Conservation (phyloP, 92 coral and sea anemone genomes). For the Metridium senile region DNA sequence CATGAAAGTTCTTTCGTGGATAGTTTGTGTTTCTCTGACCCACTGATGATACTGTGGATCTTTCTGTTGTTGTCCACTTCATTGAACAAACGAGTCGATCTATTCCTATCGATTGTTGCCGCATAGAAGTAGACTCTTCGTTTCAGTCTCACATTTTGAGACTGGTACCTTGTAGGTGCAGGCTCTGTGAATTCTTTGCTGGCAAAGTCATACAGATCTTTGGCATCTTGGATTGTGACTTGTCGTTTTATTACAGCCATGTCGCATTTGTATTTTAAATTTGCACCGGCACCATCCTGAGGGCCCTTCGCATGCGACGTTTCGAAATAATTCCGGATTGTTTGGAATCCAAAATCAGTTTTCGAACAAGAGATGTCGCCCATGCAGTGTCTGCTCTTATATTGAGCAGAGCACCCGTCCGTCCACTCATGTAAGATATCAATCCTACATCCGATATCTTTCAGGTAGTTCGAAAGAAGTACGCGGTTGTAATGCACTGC, state of each 20-base stretch:
- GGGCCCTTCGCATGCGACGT: slow-evolving; percentile 66
- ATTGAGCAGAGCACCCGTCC: slow-evolving; percentile 60
- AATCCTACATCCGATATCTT: slow-evolving; percentile 18
- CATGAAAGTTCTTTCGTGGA: slow-evolving; percentile 17
- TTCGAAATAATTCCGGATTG: slow-evolving; percentile 46
- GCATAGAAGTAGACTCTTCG: slow-evolving; percentile 44
- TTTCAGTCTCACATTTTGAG: slow-evolving; percentile 30
- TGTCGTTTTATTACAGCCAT: background rate
- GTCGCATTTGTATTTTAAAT: background rate
- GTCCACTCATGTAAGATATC: slow-evolving; percentile 58
- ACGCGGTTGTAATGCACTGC: slow-evolving; percentile 32
- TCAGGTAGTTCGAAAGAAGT: slow-evolving; percentile 24
- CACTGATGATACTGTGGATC: slow-evolving; percentile 43
- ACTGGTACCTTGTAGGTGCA: slow-evolving; percentile 45
- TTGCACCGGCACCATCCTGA: slow-evolving; percentile 57
- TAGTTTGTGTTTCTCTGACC: slow-evolving; percentile 4
- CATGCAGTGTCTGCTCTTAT: slow-evolving; percentile 63
- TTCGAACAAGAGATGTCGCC: slow-evolving; percentile 29
- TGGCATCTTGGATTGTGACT: background rate
- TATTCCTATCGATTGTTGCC: slow-evolving; percentile 4
- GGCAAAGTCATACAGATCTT: slow-evolving; percentile 25
- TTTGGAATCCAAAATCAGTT: slow-evolving; percentile 34
- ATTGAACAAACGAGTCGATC: slow-evolving; percentile 28
- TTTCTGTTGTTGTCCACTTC: slow-evolving; percentile 43
- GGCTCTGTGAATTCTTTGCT: background rate